These are phyloP conservation scores for Sipha maydis DNA, from an alignment of 2,888 invertebrate species.

Conservation along the genomic window DNA sequence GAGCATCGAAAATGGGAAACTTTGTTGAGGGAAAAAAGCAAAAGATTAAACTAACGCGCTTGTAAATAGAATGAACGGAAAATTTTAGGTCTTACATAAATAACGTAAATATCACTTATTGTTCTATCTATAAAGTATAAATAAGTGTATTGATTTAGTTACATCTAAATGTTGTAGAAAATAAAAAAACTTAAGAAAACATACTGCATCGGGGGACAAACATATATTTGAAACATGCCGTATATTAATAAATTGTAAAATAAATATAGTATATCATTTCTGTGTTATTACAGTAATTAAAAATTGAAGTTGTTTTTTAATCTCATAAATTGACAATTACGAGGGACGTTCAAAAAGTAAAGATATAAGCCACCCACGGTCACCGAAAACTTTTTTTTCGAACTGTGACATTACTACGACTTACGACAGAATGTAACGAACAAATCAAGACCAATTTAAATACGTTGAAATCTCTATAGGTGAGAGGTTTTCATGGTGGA, in stretches of 20 bases:
- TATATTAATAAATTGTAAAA: neutral
- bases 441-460: neutral
- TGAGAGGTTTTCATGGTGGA: slow-evolving; percentile 35
- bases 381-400: neutral
- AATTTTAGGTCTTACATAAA: too few species aligned
- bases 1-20: too few species aligned
- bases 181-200: neutral
- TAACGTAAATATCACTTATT: too few species aligned
- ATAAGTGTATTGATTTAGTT: too few species aligned
- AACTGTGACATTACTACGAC: neutral
- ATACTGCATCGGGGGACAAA: neutral
- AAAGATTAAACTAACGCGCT: too few species aligned
- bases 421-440: neutral
- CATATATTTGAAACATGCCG: neutral
- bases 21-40: too few species aligned
- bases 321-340: neutral
- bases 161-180: neutral
- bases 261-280: neutral
- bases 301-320: neutral
- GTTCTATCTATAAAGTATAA: too few species aligned
- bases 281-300: neutral
- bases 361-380: slow-evolving; percentile 7
- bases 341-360: neutral
- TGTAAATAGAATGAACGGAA: too few species aligned
- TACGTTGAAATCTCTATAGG: neutral